These are phyloP conservation scores for Gulo gulo DNA, from an alignment of 2,113 vertebrate genomes.

Conservation along the genomic window DNA sequence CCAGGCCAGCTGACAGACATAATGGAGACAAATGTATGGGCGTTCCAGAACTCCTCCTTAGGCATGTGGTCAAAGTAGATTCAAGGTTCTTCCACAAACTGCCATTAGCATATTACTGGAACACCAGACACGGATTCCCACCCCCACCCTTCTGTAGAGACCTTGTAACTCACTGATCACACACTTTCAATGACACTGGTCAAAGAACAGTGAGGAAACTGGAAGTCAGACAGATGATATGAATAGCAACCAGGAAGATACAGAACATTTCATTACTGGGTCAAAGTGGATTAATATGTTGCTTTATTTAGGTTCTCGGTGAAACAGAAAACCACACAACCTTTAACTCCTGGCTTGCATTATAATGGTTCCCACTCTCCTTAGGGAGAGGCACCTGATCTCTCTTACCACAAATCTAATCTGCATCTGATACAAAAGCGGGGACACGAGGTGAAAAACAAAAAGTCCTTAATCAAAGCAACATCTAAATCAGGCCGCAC, in stretches of 20 bases:
- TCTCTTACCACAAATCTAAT: neutral
- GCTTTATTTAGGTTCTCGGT: slow-evolving; percentile 82
- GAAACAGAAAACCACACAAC: slow-evolving; percentile 66
- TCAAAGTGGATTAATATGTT: slow-evolving; percentile 77
- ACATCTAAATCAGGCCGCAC: neutral
- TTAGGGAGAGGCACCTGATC: neutral
- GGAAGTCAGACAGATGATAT: slow-evolving; percentile 80
- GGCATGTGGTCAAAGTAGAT: neutral
- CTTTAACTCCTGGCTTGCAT: slow-evolving; percentile 42
- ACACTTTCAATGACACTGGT: slow-evolving; percentile 71
- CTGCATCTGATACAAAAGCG: neutral
- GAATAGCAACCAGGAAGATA: slow-evolving; percentile 80
- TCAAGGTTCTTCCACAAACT: slow-evolving; percentile 21
- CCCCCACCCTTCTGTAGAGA: neutral
- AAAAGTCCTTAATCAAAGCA: neutral
- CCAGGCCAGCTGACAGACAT: neutral
- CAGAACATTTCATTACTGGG: slow-evolving; percentile 70
- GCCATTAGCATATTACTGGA: neutral
- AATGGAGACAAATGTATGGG: neutral
- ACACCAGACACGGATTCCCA: neutral
- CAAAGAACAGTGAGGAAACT: slow-evolving; percentile 74
- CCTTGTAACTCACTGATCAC: slow-evolving; percentile 62
- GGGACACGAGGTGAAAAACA: neutral
- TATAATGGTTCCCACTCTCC: neutral
- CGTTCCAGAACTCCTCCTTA: neutral